phyloP scores from a whole-genome alignment of 2,888 invertebrate genomes.

The Drosophila affinis region DNA sequence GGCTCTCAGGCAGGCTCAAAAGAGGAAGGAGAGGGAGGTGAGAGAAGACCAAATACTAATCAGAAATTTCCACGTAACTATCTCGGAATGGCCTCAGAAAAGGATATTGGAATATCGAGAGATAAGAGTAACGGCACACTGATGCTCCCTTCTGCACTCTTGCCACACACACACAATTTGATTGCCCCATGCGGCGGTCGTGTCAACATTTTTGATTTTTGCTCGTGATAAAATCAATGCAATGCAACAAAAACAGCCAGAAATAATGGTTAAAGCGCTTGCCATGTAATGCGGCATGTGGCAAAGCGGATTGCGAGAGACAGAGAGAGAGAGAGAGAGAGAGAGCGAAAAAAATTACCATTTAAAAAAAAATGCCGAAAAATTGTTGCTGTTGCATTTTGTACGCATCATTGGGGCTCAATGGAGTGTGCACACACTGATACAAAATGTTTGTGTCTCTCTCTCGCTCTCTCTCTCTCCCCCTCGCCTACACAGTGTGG shows the following conservation, averaged over 20 bases:
- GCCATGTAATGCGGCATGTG: conserved; percentile 59
- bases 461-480: background rate
- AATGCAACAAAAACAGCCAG: conserved; percentile 50
- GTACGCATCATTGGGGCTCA: conserved; percentile 81
- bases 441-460: conserved; percentile 71
- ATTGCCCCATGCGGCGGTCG: conserved; percentile 44
- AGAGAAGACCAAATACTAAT: conserved; percentile 8
- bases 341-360: conserved; percentile 59
- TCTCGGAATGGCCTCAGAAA: background rate
- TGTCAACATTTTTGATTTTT: conserved; percentile 74
- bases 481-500: conserved; percentile 15
- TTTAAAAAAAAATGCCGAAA: conserved; percentile 61
- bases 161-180: conserved; percentile 45
- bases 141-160: conserved; percentile 12
- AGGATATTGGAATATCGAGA: background rate
- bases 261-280: conserved; percentile 43
- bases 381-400: conserved; percentile 80
- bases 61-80: conserved; percentile 1
- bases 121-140: background rate
- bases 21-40: no score
- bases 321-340: background rate
- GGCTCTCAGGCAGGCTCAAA: background rate
- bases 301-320: conserved; percentile 24
- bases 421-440: conserved; percentile 81
- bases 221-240: conserved; percentile 69